Evolutionary conservation across 2,888 invertebrate species (phyloP).

Genomic region (Cryptophagus acutangulus): DNA sequence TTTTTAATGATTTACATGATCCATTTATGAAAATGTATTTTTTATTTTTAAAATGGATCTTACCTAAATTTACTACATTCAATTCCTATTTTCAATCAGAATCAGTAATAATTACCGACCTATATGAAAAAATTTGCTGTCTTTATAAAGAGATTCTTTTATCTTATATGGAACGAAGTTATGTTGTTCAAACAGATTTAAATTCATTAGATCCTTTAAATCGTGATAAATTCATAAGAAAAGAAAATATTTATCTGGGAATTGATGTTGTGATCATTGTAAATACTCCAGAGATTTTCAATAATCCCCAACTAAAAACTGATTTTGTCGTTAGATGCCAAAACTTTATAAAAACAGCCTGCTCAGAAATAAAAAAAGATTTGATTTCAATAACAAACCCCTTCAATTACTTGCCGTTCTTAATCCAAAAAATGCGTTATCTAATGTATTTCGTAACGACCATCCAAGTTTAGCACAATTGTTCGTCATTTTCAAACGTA

Average conservation of each 20-base stretch:
- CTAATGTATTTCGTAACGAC: not conserved
- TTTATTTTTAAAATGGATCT: not conserved
- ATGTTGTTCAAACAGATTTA: not conserved
- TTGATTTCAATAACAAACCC: not conserved
- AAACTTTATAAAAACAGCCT: not conserved
- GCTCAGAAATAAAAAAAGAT: not conserved
- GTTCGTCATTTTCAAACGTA: no score
- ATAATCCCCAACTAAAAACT: not conserved
- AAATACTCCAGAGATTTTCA: not conserved
- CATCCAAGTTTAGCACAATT: not conserved
- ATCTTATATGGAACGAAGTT: not conserved
- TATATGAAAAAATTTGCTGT: not conserved
- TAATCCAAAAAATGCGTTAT: not conserved
- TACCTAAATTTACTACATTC: not conserved
- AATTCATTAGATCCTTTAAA: not conserved
- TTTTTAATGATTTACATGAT: not conserved
- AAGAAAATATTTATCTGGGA: not conserved
- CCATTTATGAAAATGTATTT: not conserved
- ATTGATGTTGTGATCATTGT: not conserved
- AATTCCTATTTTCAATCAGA: slow-evolving; percentile 1
- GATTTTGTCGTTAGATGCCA: not conserved
- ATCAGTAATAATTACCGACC: not conserved
- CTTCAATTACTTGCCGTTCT: not conserved
- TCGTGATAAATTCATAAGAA: not conserved
- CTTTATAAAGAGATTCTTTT: slow-evolving; percentile 1